Conservation (phyloP, 2,797 vertebrate species). For the Parauchenoglanis ngamensis region DNA sequence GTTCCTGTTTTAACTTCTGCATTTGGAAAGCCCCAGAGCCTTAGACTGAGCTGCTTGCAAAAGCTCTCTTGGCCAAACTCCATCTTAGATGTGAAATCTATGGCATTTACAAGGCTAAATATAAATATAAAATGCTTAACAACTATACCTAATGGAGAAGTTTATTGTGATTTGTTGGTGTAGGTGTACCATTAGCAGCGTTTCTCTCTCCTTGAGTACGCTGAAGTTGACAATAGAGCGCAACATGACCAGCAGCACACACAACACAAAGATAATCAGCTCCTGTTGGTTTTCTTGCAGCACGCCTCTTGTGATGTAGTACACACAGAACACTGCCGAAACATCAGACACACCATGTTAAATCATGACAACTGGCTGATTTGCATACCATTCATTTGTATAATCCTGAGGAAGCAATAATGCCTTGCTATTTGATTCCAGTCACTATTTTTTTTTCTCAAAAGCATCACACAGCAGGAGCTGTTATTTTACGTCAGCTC, state of each 20-base stretch:
- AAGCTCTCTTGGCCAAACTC: neutral
- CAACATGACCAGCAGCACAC: conserved; percentile 75
- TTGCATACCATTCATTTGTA: neutral
- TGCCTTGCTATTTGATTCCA: neutral
- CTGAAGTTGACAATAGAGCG: conserved; percentile 82
- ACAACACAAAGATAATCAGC: conserved; percentile 78
- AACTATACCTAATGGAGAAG: neutral
- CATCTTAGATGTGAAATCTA: neutral
- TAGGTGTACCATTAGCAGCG: conserved; percentile 73
- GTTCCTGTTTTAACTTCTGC: conserved; percentile 18
- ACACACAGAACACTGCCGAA: conserved; percentile 82
- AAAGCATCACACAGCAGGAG: neutral
- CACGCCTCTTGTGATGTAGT: conserved; percentile 81
- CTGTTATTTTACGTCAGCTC: neutral
- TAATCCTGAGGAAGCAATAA: neutral
- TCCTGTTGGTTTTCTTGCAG: conserved; percentile 87
- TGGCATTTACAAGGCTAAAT: neutral
- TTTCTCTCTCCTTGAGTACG: conserved; percentile 64
- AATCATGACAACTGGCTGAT: neutral
- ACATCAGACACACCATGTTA: neutral
- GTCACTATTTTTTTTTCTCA: neutral
- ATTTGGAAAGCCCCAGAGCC: too few relatives aligned
- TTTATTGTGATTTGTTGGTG: neutral
- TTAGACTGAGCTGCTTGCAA: neutral
- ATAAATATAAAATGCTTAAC: neutral